Evolutionary conservation across 2,888 invertebrate species (phyloP).

Genomic region (Leptinotarsa tumamoca): DNA sequence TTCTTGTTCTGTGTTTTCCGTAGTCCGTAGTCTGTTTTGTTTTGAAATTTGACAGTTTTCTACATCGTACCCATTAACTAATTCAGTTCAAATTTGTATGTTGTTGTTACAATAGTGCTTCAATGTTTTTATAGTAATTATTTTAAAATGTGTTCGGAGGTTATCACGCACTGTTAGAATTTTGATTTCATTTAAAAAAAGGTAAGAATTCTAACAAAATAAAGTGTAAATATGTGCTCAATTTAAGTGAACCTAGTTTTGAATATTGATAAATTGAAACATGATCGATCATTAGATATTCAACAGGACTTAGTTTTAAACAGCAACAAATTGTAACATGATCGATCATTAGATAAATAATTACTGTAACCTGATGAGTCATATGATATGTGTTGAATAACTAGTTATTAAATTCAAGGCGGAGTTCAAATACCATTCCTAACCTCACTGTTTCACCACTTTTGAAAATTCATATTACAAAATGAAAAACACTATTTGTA

Average conservation of each 20-base stretch:
- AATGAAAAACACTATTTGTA: not conserved
- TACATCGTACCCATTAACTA: not conserved
- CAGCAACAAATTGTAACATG: not conserved
- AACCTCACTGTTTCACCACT: constrained; percentile 11
- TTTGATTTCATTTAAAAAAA: constrained; percentile 4
- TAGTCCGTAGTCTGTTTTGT: constrained; percentile 18
- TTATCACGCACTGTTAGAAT: not conserved
- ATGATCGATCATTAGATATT: not conserved
- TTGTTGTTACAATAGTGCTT: not conserved
- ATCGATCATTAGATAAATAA: not conserved
- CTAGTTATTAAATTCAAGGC: not conserved
- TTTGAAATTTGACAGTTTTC: constrained; percentile 17
- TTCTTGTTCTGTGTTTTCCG: constrained; percentile 14
- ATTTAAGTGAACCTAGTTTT: not conserved
- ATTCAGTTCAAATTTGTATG: constrained; percentile 14
- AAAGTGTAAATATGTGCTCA: not conserved
- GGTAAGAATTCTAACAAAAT: constrained; percentile 5
- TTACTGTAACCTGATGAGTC: not conserved
- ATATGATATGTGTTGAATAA: constrained; percentile 11
- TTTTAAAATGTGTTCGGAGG: not conserved
- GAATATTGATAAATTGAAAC: not conserved
- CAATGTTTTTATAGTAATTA: not conserved
- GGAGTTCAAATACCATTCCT: not conserved
- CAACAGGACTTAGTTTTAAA: not conserved
- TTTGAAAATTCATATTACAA: not conserved